phyloP scores from a whole-genome alignment of 2,113 vertebrate species.

The Oplegnathus fasciatus region DNA sequence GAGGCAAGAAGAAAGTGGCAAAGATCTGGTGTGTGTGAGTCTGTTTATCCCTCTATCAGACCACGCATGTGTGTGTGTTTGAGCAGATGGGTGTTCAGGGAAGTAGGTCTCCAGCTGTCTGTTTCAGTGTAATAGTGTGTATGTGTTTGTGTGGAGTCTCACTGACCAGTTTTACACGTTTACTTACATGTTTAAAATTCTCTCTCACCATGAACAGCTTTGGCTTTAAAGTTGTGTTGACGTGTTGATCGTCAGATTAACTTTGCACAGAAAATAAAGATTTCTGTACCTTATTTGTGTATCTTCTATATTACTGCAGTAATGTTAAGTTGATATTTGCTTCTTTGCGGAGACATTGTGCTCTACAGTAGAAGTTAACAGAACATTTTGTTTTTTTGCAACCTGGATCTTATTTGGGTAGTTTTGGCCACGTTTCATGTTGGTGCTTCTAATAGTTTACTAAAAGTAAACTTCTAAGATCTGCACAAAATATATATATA shows the following conservation, averaged over 20 bases:
- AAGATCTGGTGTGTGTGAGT: not conserved
- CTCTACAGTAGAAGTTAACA: too few species aligned
- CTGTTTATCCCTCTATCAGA: slow-evolving; percentile 27
- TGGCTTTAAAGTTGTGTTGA: not conserved
- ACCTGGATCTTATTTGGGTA: too few species aligned
- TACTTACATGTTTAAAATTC: not conserved
- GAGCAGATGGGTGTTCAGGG: not conserved
- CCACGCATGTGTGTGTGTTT: not conserved
- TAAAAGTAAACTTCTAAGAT: too few species aligned
- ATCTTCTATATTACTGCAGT: too few species aligned
- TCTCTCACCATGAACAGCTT: not conserved
- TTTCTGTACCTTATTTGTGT: too few species aligned
- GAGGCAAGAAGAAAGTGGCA: slow-evolving; percentile 29
- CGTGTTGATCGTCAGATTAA: not conserved
- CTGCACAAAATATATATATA: too few species aligned
- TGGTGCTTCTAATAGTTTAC: too few species aligned
- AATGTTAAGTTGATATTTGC: too few species aligned
- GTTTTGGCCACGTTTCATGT: too few species aligned
- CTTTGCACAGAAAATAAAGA: too few species aligned
- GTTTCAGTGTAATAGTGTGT: not conserved
- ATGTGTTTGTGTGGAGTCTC: not conserved
- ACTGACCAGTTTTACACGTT: not conserved
- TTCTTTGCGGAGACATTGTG: too few species aligned
- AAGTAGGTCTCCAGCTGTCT: slow-evolving; percentile 17
- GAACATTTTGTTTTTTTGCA: too few species aligned